phyloP scores from a whole-genome alignment of 1,140 invertebrate genomes.

The Lepidurus couesii region DNA sequence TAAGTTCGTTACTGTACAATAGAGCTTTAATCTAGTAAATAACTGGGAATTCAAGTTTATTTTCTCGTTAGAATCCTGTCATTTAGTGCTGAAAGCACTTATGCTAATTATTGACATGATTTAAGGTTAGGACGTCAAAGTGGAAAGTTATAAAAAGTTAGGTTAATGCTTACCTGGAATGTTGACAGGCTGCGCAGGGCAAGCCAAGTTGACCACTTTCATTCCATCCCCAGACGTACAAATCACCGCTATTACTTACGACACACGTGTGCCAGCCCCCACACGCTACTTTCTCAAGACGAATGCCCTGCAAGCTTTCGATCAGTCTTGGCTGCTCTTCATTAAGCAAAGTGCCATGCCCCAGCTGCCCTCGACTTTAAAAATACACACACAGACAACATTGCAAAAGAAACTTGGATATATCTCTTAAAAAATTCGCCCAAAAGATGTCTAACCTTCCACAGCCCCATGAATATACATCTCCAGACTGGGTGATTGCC shows the following conservation, averaged over 20 bases:
- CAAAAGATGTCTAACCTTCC: slow-evolving; percentile 56
- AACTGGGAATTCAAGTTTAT: no score
- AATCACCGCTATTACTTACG: slow-evolving; percentile 56
- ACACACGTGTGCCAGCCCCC: slow-evolving; percentile 80
- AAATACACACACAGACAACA: slow-evolving; percentile 28
- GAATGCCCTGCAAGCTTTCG: slow-evolving; percentile 65
- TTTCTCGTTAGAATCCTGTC: no score
- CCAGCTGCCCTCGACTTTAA: slow-evolving; percentile 74
- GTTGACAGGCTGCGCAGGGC: slow-evolving; percentile 39
- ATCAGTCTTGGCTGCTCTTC: slow-evolving; percentile 57
- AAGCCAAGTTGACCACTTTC: slow-evolving; percentile 69
- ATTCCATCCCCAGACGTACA: slow-evolving; percentile 84
- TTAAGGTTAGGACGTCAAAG: background rate
- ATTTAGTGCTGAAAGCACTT: no score
- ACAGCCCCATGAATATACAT: slow-evolving; percentile 70
- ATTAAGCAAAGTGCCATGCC: slow-evolving; percentile 61
- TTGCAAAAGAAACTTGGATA: background rate
- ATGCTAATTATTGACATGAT: no score
- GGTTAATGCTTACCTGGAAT: background rate
- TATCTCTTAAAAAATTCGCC: slow-evolving; percentile 16
- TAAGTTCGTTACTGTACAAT: no score
- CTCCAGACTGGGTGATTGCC: slow-evolving; percentile 61
- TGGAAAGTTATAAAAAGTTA: slow-evolving; percentile 8
- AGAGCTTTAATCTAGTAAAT: no score
- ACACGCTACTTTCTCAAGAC: slow-evolving; percentile 54